A percentile compares a stretch with the other conserved stretches of the same genome.
Evolutionary conservation across 2,888 invertebrate genomes (phyloP).

Genomic region (Caenorhabditis zanzibari): DNA sequence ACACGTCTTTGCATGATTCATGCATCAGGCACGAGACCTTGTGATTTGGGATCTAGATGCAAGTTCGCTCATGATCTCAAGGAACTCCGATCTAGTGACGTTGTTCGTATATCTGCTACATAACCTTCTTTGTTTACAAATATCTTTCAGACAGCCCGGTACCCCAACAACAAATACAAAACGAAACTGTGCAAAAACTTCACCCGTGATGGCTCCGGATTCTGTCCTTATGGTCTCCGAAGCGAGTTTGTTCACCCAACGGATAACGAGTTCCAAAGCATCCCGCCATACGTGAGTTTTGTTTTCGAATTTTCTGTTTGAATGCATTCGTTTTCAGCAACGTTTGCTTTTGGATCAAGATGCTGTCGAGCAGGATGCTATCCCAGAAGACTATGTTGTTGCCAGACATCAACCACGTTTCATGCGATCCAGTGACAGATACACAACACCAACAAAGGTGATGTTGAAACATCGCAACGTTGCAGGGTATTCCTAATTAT

Average conservation of each 20-base stretch:
- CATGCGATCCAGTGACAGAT: conserved; percentile 35
- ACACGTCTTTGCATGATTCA: conserved; percentile 72
- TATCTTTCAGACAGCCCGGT: conserved; percentile 62
- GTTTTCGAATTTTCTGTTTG: not conserved
- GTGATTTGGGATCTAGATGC: conserved; percentile 70
- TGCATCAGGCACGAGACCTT: conserved; percentile 61
- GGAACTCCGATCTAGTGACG: conserved; percentile 65
- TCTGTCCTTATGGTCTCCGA: conserved; percentile 71
- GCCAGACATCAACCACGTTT: conserved; percentile 51
- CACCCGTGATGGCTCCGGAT: conserved; percentile 66
- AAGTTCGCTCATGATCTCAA: conserved; percentile 73
- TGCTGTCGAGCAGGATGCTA: conserved; percentile 44
- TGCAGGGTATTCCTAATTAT: conserved; percentile 31
- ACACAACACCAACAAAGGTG: conserved; percentile 55
- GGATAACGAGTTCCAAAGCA: conserved; percentile 64
- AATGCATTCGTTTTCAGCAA: conserved; percentile 54
- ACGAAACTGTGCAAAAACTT: conserved; percentile 75
- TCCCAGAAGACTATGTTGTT: conserved; percentile 58
- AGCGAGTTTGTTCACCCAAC: conserved; percentile 75
- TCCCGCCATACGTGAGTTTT: conserved; percentile 56
- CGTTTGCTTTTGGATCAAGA: conserved; percentile 51
- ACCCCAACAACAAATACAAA: conserved; percentile 73
- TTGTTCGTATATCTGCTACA: too few species aligned
- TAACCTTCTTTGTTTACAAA: too few species aligned
- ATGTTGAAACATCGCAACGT: conserved; percentile 66